Evolutionary conservation across 2,888 invertebrate species (phyloP), one percentile per base, ranked within the genome.

Genomic region (Piscicola geometra): DNA sequence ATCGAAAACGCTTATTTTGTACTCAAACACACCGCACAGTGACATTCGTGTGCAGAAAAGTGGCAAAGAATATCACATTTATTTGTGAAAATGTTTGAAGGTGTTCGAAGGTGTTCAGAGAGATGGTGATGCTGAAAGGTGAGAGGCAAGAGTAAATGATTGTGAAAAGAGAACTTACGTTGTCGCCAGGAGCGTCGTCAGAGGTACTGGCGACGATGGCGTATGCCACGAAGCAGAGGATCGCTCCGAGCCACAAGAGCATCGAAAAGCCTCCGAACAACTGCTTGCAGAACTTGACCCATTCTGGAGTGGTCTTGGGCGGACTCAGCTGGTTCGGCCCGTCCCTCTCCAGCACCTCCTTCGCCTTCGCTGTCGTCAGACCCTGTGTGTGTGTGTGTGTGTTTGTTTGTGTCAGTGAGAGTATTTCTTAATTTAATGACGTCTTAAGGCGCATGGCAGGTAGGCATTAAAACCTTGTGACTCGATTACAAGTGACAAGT

Each of bases 101-200:
- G 35, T 67, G 67, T 67, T 15, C 30, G 67, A 28, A 32, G 12
- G 35, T 67, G 67, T 67, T 15, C 30, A n/a, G 15, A 67, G 12
- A 41, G 41, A 9, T 41, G 41, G 41, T 41, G 15, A 41, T 41
- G 41, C 15, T 41, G 41, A 41, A 41, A 15, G 41, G 9, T n/a
- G n/a, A 41, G 41, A 9, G 5, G 5, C 15, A 15, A 15, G 41
- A 41, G 41, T 41, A 41, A 41, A 15, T 41, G 41, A 5, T 41
- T 15, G 41, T 41, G 41, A 15, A 41, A 41, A 41, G 9, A 41
- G 41, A 41, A 76, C 80, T 77, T 67, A 80, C 79, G 71, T 97
- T 95, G 89, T 97, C 96, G 87, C 94, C 94, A 84, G 92, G 91
- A 80, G 94, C 93, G 86, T 96, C 94, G 87, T 96, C 95, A 84